Percentiles rank a stretch among this genome's conserved stretches.
phyloP scores from a whole-genome alignment of 2,888 invertebrate species.

The Cryptus viduatorius region DNA sequence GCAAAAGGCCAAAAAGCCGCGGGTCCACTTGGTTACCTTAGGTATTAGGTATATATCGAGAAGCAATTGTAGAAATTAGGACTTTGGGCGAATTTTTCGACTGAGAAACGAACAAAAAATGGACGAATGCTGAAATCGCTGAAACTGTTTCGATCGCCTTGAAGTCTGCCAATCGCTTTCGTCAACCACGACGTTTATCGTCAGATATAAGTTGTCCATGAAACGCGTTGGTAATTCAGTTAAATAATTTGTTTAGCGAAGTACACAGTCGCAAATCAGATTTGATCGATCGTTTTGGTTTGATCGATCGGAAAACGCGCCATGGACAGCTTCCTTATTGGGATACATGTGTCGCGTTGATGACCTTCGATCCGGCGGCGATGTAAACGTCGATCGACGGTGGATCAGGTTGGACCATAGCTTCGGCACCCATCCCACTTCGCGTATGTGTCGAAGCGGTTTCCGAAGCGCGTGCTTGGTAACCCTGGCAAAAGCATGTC shows the following conservation, averaged over 20 bases:
- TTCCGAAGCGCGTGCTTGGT: constrained; percentile 29
- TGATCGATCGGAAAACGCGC: constrained; percentile 22
- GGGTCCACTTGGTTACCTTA: background rate
- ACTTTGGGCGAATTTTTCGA: background rate
- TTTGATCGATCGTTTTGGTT: constrained; percentile 4
- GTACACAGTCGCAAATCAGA: background rate
- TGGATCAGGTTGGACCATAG: constrained; percentile 65
- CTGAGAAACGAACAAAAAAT: too few relatives aligned
- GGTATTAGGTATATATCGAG: background rate
- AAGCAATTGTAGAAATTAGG: background rate
- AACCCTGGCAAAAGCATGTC: constrained; percentile 31
- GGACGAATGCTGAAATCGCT: too few relatives aligned
- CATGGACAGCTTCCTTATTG: constrained; percentile 64
- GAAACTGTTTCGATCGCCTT: too few relatives aligned
- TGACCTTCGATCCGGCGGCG: constrained; percentile 69
- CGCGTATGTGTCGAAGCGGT: constrained; percentile 21
- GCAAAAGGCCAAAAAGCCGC: background rate
- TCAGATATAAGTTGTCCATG: background rate
- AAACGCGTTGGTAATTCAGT: constrained; percentile 7
- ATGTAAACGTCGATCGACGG: constrained; percentile 72
- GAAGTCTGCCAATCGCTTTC: too few relatives aligned
- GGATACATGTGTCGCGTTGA: constrained; percentile 67
- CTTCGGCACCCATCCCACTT: constrained; percentile 8
- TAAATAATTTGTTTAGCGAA: background rate
- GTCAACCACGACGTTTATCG: too few relatives aligned